phyloP scores from a whole-genome alignment of 2,797 vertebrate genomes.

The Gorsachius magnificus region DNA sequence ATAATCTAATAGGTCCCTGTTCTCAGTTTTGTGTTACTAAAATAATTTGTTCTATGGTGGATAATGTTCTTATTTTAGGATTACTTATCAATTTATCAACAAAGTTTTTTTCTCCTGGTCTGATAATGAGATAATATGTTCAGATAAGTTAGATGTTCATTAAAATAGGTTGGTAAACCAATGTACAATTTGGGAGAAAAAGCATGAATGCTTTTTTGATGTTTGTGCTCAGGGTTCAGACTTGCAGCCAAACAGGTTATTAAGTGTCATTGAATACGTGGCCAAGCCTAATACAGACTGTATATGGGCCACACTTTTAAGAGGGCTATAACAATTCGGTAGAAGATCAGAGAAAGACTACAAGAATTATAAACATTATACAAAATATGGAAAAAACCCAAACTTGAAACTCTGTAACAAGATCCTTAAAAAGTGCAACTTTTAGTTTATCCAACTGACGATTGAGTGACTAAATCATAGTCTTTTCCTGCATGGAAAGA shows the following conservation, averaged over 20 bases:
- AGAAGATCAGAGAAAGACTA: neutral
- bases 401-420: neutral
- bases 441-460: neutral
- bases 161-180: neutral
- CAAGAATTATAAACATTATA: neutral
- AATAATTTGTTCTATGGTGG: neutral
- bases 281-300: neutral
- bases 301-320: neutral
- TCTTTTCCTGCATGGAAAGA: neutral
- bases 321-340: neutral
- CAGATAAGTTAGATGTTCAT: neutral
- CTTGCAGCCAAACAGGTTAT: neutral
- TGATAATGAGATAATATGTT: neutral
- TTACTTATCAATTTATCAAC: neutral
- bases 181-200: neutral
- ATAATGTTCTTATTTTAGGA: neutral
- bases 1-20: neutral
- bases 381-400: rapidly evolving
- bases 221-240: neutral
- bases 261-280: neutral
- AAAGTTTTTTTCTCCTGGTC: neutral
- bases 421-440: neutral
- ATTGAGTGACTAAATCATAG: neutral
- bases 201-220: neutral
- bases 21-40: neutral